These are phyloP conservation scores for Onychorhynchus coronatus DNA, from an alignment of 2,113 vertebrate species.

Conservation along the genomic window DNA sequence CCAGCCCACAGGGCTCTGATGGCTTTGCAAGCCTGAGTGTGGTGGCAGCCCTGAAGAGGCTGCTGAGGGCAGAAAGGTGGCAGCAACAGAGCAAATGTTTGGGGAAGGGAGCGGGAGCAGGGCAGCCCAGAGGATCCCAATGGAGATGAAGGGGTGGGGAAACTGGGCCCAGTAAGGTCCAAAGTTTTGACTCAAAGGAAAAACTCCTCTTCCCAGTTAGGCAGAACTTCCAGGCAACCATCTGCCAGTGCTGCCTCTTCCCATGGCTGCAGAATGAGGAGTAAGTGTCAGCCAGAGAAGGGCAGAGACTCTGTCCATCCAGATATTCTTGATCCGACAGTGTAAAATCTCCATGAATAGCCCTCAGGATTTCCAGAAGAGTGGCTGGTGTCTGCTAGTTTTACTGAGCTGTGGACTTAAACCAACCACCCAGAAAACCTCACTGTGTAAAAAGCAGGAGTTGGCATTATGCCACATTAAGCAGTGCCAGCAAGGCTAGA, in stretches of 20 bases:
- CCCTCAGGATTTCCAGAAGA: neutral
- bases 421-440: neutral
- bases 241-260: neutral
- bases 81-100: rapidly evolving
- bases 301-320: neutral
- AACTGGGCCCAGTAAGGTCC: neutral
- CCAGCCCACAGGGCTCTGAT: neutral
- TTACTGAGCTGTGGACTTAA: neutral
- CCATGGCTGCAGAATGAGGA: neutral
- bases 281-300: neutral
- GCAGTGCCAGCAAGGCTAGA: neutral
- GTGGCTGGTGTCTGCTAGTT: neutral
- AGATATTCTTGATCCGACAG: neutral
- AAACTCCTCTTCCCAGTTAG: neutral
- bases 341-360: neutral
- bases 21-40: neutral
- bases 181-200: neutral
- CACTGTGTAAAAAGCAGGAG: neutral
- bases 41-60: neutral
- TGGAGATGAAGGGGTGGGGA: neutral
- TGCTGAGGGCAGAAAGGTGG: neutral
- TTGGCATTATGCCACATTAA: neutral
- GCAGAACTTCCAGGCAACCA: neutral
- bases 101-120: neutral
- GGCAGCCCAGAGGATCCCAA: neutral